These are phyloP conservation scores for Catamblyrhynchus diadema DNA, from an alignment of 2,797 vertebrate species.

Conservation along the genomic window DNA sequence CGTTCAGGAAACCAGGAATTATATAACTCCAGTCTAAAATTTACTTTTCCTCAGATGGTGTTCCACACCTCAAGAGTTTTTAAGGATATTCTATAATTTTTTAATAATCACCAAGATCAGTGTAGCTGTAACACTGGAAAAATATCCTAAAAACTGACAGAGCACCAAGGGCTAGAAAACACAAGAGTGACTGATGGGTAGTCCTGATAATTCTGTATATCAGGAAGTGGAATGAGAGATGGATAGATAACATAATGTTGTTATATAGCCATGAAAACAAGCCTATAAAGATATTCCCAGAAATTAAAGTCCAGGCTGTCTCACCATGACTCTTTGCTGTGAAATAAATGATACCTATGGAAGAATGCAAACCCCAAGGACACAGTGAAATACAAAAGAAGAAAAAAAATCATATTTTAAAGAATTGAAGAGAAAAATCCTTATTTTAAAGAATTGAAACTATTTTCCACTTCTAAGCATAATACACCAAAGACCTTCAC, in stretches of 20 bases:
- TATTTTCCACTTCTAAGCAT: background rate
- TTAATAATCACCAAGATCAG: background rate
- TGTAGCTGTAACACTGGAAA: background rate
- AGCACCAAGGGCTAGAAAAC: background rate
- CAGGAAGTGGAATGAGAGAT: constrained; percentile 12
- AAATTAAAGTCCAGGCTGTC: background rate
- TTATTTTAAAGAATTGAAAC: background rate
- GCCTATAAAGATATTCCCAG: constrained; percentile 6
- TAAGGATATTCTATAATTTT: background rate
- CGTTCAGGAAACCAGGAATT: constrained; percentile 25
- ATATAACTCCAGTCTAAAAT: constrained; percentile 18
- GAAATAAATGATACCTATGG: background rate
- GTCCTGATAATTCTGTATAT: constrained; percentile 24
- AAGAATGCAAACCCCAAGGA: background rate
- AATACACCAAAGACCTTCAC: background rate
- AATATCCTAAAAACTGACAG: background rate
- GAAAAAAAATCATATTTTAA: background rate
- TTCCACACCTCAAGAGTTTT: background rate
- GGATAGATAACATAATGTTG: constrained; percentile 33
- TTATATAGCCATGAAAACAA: background rate
- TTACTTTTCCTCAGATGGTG: constrained; percentile 1
- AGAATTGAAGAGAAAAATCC: background rate
- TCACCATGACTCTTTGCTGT: background rate
- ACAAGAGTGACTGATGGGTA: constrained; percentile 12
- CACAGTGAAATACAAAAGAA: background rate